Evolutionary conservation across 2,888 invertebrate genomes (phyloP).

Genomic region (Autographa pulchrina): DNA sequence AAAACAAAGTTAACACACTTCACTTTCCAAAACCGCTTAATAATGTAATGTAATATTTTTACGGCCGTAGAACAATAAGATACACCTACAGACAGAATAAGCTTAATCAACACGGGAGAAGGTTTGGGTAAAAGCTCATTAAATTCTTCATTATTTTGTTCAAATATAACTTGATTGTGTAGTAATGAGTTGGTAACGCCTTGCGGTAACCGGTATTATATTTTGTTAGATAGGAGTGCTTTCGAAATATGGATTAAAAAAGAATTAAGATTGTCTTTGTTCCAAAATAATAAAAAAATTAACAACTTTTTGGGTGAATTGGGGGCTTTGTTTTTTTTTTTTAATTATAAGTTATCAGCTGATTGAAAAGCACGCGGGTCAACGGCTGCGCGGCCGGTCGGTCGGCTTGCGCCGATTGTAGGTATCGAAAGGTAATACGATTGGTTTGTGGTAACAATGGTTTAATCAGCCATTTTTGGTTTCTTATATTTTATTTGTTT

Average conservation of each 20-base stretch:
- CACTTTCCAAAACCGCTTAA: not conserved
- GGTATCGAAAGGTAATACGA: too few relatives aligned
- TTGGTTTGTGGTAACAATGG: too few relatives aligned
- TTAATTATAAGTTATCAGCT: too few relatives aligned
- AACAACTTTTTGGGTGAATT: too few relatives aligned
- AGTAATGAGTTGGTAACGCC: not conserved
- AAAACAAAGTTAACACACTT: not conserved
- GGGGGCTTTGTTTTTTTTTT: too few relatives aligned
- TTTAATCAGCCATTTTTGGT: too few relatives aligned
- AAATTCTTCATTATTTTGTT: not conserved
- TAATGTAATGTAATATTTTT: not conserved
- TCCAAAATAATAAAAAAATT: too few relatives aligned
- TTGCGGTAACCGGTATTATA: not conserved
- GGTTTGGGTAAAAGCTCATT: constrained; percentile 6
- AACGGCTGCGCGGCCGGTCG: too few relatives aligned
- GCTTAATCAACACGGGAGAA: not conserved
- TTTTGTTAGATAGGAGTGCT: not conserved
- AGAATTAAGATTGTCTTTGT: too few relatives aligned
- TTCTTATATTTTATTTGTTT: too few relatives aligned
- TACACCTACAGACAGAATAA: not conserved
- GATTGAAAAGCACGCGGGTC: too few relatives aligned
- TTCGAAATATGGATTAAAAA: not conserved
- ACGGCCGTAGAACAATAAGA: not conserved
- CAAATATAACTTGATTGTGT: not conserved
- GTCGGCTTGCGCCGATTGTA: too few relatives aligned